Percentiles rank a stretch among this genome's conserved stretches.
Evolutionary conservation across 2,113 vertebrate genomes (phyloP).

Genomic region (Laticauda colubrina): DNA sequence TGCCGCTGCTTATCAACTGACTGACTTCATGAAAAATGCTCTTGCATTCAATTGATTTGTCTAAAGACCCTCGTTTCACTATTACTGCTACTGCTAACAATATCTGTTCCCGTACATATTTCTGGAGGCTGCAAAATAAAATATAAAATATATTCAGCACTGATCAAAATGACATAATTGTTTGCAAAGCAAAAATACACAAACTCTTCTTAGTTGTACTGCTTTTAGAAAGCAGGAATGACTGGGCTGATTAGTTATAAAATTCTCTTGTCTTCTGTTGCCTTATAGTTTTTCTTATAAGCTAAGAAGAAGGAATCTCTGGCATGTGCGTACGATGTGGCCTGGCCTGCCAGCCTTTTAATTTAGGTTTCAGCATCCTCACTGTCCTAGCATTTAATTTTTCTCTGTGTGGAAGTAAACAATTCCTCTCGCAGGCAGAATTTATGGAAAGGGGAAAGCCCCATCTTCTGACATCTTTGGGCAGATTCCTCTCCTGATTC

Average conservation of each 20-base stretch:
- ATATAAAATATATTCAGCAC: slow-evolving; percentile 31
- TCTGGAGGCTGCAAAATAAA: slow-evolving; percentile 85
- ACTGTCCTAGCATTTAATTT: neutral
- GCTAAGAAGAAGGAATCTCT: neutral
- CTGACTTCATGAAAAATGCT: slow-evolving; percentile 96
- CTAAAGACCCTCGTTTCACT: slow-evolving; percentile 94
- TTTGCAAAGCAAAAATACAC: slow-evolving; percentile 5
- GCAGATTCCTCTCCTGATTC: neutral
- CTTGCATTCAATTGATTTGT: slow-evolving; percentile 97
- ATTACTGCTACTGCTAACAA: slow-evolving; percentile 95
- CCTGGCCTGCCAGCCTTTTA: neutral
- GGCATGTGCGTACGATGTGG: neutral
- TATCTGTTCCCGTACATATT: slow-evolving; percentile 98
- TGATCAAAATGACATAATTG: neutral
- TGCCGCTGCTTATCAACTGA: slow-evolving; percentile 96
- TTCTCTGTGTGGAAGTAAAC: neutral
- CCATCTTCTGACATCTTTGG: neutral
- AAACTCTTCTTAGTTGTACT: neutral
- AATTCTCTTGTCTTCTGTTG: neutral
- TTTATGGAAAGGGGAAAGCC: neutral
- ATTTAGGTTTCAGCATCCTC: neutral
- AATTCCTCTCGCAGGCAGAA: neutral
- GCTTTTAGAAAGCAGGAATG: neutral
- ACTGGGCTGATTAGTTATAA: neutral
- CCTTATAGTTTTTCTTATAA: neutral